Evolutionary conservation across 2,888 invertebrate species (phyloP), one percentile per base, ranked within the genome.

Genomic region (Nasonovia ribisnigri): DNA sequence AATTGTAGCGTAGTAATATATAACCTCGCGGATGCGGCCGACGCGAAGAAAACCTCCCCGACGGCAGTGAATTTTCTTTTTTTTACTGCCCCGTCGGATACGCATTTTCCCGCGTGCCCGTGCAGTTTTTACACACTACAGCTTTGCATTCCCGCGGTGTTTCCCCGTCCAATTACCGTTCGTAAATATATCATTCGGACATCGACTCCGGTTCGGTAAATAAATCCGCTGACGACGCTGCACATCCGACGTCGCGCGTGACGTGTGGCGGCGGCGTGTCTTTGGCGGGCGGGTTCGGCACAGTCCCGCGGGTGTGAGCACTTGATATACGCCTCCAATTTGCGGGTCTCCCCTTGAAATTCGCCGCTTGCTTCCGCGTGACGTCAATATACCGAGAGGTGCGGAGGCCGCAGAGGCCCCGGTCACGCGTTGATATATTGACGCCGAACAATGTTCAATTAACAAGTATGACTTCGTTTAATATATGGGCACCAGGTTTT

Each of bases 171-270:
- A 90, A 90, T 90, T 90, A 84, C 84, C 57, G 86, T n/a, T n/a
- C 1, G 84, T 4, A 42, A 84, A 93, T 93, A 84, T 90, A 93
- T 93, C 93, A 93, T 90, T 93, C 93, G 93, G 93, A 93, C 93
- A 93, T 84, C 86, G 36, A 51, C 57, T 84, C 24, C n/a, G 84
- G 90, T 54, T 3, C 36, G 77, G 93, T 57, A 84, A 84, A 93
- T 89, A 93, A 92, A 89, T 88, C 46, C 89, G 13, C 24, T 54
- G 43, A 43, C 92, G 88, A 48, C 57, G 57, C n/a, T 84, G 89
- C 84, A 88, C 84, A 46, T 92, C 88, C 87, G 48, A 46, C 51
- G 92, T 84, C 54, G 91, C 42, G 29, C 84, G 51, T 24, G 92
- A 57, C 8, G 88, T 51, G 60, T 77, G 51, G 24, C 77, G 46